Base-by-base conservation (phyloP, 2,888 invertebrate genomes). In the Anthrax anthrax region DNA sequence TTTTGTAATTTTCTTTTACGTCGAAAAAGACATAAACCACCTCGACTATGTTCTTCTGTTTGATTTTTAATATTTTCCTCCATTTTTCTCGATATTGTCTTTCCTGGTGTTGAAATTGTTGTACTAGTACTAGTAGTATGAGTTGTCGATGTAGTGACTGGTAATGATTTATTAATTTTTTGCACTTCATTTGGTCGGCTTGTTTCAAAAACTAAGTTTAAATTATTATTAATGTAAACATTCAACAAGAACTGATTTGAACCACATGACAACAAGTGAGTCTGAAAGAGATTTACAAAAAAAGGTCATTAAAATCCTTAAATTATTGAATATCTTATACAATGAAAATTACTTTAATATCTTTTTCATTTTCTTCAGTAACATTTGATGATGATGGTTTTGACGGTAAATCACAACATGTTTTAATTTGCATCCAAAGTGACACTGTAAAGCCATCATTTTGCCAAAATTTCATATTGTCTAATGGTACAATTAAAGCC, bases 261-360 rank as follows among this genome's bases (percentile, higher is more conserved):
- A 40, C 68, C 68, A 47, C 69, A 49, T 2, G 68, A 69, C 5
- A 67, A 47, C n/a, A 69, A 51, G 51, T 69, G 68, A 1, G 60
- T 58, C 57, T 64, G 59, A 62, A 65, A 43, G 9, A 52, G 36
- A 23, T 23, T 23, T 23, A 23, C 8, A 6, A 8, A 3, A 2
- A 17, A 18, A 19, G 38, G 1, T 19, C 29, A 17, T 37, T 32
- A 8, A 18, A 17, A 29, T 27, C 13, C 10, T n/a, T n/a, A n/a
- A n/a, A n/a, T n/a, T 18, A 18, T 42, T 27, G 12, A 34, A 32
- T 8, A 19, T 14, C n/a, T 23, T 23, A n/a, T n/a, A n/a, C 23
- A 23, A 23, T 23, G 23, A 23, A 23, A 23, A 23, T 12, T 32
- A 32, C 29, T 12, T 32, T 8, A 12, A 4, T 3, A 12, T 12